Base-by-base conservation (phyloP, 2,797 vertebrate species). In the Lepidocolaptes lacrymiger region DNA sequence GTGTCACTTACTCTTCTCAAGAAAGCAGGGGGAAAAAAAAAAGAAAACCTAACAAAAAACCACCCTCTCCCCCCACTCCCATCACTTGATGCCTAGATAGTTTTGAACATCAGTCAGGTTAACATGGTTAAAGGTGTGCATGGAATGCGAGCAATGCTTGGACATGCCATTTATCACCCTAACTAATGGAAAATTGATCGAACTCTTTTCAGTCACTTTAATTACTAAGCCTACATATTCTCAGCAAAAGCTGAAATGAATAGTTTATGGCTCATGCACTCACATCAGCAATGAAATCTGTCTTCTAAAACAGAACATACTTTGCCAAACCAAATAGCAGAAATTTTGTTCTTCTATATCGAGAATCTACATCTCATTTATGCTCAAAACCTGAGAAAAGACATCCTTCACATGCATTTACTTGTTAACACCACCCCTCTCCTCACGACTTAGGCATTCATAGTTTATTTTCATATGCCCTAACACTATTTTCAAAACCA, bases 401-500 rank as follows among this genome's bases (percentile, higher is more conserved):
- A 24, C 28, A 9, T 7, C 51, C 7, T 63, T 55, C n/a, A 19
- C 27, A 28, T 1, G 2, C 5, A 11, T 58, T 82, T 19, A n/a
- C 8, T 13, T 10, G 6, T 54, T 74, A 78, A 34, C 20, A 76
- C 23, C 23, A 64, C 22, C 6, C 6, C 9, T 84, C n/a, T 55
- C 14, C 27, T 68, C 32, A 28, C 0, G 0, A 13, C 0, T 44
- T 16, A 82, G 21, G 18, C 39, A 63, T 24, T 44, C 2, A 0
- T 14, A 27, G 15, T 19, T 77, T n/a, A 52, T 59, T 44, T 62
- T 84, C 21, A n/a, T 8, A 5, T n/a, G 52, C 8, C 14, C n/a
- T 43, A 66, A 34, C 9, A 16, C 5, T 44, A 1, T n/a, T 82
- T 44, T 30, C 39, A 67, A 82, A 89, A 9, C 2, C 15, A 14